phyloP scores from a whole-genome alignment of 2,797 vertebrate species.

The Erethizon dorsatum region DNA sequence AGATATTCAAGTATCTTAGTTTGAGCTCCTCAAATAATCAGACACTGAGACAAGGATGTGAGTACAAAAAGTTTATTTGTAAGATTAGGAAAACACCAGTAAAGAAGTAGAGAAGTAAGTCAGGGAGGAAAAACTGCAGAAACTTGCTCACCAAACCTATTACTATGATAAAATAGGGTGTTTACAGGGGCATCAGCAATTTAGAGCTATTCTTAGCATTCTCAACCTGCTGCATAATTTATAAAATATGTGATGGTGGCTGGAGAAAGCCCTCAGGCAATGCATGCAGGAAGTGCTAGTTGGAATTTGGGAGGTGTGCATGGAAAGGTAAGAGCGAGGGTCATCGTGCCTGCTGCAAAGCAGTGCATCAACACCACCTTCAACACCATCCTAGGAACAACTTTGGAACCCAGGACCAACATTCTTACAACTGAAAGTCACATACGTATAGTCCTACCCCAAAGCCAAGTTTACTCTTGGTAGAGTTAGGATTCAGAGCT shows the following conservation, averaged over 20 bases:
- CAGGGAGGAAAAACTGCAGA: neutral
- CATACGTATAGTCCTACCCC: neutral
- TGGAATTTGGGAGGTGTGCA: neutral
- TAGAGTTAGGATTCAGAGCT: neutral
- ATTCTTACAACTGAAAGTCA: neutral
- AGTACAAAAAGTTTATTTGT: constrained; percentile 5
- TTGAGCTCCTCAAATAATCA: neutral
- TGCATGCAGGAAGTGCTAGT: neutral
- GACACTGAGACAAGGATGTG: neutral
- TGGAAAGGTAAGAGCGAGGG: neutral
- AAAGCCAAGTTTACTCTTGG: neutral
- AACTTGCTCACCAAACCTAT: rapidly evolving
- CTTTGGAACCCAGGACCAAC: neutral
- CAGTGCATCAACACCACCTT: neutral
- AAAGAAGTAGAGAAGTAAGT: neutral
- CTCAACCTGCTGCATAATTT: neutral
- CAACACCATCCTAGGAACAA: neutral
- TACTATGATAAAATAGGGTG: no score
- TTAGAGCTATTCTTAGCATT: neutral
- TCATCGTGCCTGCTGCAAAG: neutral
- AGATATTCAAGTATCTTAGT: neutral
- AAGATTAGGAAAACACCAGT: neutral
- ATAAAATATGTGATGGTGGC: neutral
- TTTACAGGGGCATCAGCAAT: no score
- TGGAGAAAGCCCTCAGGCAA: neutral